Conservation (phyloP, 2,888 invertebrate species). For the Eupithecia subumbrata region DNA sequence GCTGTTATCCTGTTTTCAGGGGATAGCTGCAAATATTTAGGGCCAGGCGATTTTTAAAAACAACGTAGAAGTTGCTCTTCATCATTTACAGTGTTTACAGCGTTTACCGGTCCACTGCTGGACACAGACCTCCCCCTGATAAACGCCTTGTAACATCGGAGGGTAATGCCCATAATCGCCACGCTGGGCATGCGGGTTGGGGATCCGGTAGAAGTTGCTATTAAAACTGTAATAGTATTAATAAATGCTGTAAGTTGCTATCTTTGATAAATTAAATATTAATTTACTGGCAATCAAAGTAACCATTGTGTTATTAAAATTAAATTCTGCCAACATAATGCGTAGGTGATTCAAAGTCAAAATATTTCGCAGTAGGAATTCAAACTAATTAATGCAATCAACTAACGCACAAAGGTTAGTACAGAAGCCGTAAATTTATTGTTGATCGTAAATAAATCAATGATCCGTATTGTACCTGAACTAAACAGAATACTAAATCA, state of each 20-base stretch:
- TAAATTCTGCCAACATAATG: constrained; percentile 6
- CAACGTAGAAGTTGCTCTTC: neutral
- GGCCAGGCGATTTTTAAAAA: neutral
- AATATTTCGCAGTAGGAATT: constrained; percentile 39
- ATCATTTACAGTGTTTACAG: too few relatives aligned
- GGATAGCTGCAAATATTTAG: neutral
- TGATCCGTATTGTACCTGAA: constrained; percentile 34
- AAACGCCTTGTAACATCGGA: too few relatives aligned
- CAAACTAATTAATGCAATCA: constrained; percentile 45
- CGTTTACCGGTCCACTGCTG: too few relatives aligned
- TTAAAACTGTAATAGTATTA: neutral
- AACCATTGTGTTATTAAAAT: constrained; percentile 6
- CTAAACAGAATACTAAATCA: neutral
- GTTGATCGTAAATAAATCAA: constrained; percentile 46
- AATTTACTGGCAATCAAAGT: neutral
- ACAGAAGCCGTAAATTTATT: constrained; percentile 45
- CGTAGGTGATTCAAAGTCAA: constrained; percentile 35
- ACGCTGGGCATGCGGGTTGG: too few relatives aligned
- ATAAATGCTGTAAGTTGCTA: neutral
- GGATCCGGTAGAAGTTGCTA: neutral
- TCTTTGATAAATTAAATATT: neutral
- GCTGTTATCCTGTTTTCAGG: neutral
- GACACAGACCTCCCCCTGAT: too few relatives aligned
- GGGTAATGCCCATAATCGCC: too few relatives aligned
- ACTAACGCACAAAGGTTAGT: constrained; percentile 44